Conservation (phyloP, 1,140 invertebrate species). For the Reticulitermes speratus region DNA sequence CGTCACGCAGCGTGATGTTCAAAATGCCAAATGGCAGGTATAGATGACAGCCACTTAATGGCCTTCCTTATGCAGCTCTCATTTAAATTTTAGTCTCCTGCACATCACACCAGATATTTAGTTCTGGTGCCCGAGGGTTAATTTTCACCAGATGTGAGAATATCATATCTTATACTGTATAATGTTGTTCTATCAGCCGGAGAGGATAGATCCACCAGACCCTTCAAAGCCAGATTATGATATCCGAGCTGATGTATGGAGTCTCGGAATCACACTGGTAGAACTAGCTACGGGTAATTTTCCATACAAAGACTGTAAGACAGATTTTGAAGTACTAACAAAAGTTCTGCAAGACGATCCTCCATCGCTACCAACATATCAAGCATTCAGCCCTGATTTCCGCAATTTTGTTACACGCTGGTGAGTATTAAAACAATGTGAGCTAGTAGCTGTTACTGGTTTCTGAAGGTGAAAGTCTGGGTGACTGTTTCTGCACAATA, state of each 20-base stretch:
- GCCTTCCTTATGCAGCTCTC: no score
- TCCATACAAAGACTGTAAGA: slow-evolving; percentile 92
- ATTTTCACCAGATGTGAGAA: not conserved
- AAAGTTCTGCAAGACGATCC: slow-evolving; percentile 88
- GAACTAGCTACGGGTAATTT: slow-evolving; percentile 87
- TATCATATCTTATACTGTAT: slow-evolving; percentile 35
- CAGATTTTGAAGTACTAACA: slow-evolving; percentile 93
- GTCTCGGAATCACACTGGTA: slow-evolving; percentile 94
- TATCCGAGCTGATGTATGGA: slow-evolving; percentile 98
- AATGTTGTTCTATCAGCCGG: slow-evolving; percentile 65
- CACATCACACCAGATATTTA: no score
- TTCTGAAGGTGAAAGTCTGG: no score
- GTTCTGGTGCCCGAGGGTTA: no score
- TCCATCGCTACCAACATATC: slow-evolving; percentile 74
- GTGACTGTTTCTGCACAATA: no score
- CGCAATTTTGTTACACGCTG: slow-evolving; percentile 81
- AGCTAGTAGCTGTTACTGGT: not conserved
- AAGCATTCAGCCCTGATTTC: slow-evolving; percentile 77
- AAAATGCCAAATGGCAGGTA: no score
- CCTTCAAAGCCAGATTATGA: slow-evolving; percentile 92
- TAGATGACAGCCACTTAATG: no score
- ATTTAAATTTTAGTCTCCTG: no score
- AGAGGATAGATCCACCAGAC: slow-evolving; percentile 90
- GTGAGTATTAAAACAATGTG: slow-evolving; percentile 48
- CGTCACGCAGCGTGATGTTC: no score